Conservation (phyloP, 1,140 invertebrate genomes). For the Heliconius eleuchia region DNA sequence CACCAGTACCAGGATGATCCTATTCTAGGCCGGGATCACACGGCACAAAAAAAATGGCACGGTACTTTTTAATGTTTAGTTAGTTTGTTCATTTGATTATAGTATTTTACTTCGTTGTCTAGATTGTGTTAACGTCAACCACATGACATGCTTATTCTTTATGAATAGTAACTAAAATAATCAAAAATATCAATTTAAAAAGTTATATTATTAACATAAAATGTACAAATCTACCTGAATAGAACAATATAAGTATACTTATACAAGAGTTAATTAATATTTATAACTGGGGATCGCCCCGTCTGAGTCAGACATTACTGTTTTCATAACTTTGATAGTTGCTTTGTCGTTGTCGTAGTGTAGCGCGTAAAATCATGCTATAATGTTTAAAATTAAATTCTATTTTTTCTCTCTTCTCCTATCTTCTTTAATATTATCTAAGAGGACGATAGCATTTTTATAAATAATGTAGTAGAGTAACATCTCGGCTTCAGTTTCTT, state of each 20-base stretch:
- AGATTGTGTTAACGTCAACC: no score
- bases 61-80: no score
- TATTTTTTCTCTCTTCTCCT: background rate
- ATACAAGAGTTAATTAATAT: background rate
- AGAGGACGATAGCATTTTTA: background rate
- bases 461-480: background rate
- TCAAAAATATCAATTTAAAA: background rate
- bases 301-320: constrained; percentile 1
- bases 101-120: no score
- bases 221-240: background rate
- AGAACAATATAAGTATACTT: background rate
- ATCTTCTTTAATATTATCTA: background rate
- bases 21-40: no score
- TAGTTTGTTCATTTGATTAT: no score
- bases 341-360: background rate
- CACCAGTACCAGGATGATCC: no score
- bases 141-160: no score
- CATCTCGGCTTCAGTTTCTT: background rate
- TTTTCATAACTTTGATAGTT: constrained; percentile 7
- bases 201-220: background rate
- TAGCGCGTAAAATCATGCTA: background rate
- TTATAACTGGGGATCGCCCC: background rate
- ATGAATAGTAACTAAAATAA: background rate
- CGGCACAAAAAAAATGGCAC: no score
- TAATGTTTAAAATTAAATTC: background rate